Evolutionary conservation across 2,888 invertebrate species (phyloP), one percentile per base, ranked within the genome.

Genomic region (Limnephilus rhombicus): DNA sequence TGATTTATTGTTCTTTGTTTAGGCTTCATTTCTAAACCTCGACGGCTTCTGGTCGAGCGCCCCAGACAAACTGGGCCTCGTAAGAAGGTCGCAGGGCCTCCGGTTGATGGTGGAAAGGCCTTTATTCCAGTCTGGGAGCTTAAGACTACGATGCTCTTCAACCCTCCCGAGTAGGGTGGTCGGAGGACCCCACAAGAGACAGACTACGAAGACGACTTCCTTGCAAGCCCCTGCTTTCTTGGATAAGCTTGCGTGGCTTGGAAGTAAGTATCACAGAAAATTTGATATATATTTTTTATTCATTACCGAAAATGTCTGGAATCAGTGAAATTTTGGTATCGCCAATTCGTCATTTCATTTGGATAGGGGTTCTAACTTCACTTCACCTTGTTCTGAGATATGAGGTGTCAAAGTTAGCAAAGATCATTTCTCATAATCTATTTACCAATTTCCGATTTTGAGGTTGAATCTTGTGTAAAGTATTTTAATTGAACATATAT

Each of bases 161-260:
- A 81, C 91, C 15, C 81, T 92, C 13, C 91, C 91, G n/a, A 86
- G 41, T n/a, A 80, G 24, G 11, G 87, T 92, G 24, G 82, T 90
- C 13, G 92, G 92, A 29, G 91, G 91, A 29, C 89, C 91, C n/a
- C 91, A 92, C 68, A 85, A 85, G 11, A 91, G 91, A 37, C 82
- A 91, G 82, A 85, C 92, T 29, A 80, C 85, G 31, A 91, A 82
- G 34, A 37, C 87, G 31, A 80, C 92, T 11, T 49, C 49, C 5
- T 85, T 92, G 18, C 41, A 90, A 18, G 80, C 90, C 29, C 92
- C 92, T 3, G 91, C 92, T 3, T 91, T 91, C 68, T 83, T 93
- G 9, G 93, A 93, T 45, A 93, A 93, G 80, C 89, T 93, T 45
- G 89, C 93, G 9, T 93, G 93, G 93, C 93, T 93, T 29, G 92